Base-by-base conservation (phyloP, 1,140 invertebrate species). In the Eurosta solidaginis region DNA sequence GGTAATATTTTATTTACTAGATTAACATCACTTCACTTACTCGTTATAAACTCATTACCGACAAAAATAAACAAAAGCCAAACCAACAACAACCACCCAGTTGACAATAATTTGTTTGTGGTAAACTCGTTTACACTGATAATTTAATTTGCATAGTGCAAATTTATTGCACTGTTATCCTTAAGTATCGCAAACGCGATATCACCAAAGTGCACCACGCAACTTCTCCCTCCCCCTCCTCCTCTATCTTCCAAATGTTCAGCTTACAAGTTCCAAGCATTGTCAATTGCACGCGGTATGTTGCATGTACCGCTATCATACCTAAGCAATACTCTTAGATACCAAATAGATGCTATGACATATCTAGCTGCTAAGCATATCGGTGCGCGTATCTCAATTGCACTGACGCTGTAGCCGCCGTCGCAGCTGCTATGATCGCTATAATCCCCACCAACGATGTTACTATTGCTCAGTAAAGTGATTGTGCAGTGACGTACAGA, bases 141-240 rank as follows among this genome's bases (percentile, higher is more conserved):
- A 68, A 68, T 68, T 68, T 68, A 68, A 68, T 68, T 68, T 68
- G 59, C 59, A 68, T 68, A 68, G 59, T 68, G 59, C 59, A 68
- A 68, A 68, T 68, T 68, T 68, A 68, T 68, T 20, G 59, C 59
- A n/a, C 59, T 68, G 59, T 68, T 68, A 68, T 68, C 59, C 33
- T 68, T 68, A 68, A 68, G 33, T 68, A 68, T 68, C 59, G 33
- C 59, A n/a, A 22, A 22, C 17, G n/a, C 6, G 59, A 68, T 68
- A 68, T 20, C 59, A 33, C 33, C 33, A 40, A 68, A 40, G 59
- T 68, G 59, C 59, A 68, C 29, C 14, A 17, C 59, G 22, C 14
- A 47, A 12, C 14, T n/a, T 17, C 45, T n/a, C 4, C 45, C 3
- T 17, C 6, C 2, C 50, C 50, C 6, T 25, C 20, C 27, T 25